These are phyloP conservation scores for Cyphomyrus plagiostoma DNA, from an alignment of 2,113 vertebrate genomes.

Conservation along the genomic window DNA sequence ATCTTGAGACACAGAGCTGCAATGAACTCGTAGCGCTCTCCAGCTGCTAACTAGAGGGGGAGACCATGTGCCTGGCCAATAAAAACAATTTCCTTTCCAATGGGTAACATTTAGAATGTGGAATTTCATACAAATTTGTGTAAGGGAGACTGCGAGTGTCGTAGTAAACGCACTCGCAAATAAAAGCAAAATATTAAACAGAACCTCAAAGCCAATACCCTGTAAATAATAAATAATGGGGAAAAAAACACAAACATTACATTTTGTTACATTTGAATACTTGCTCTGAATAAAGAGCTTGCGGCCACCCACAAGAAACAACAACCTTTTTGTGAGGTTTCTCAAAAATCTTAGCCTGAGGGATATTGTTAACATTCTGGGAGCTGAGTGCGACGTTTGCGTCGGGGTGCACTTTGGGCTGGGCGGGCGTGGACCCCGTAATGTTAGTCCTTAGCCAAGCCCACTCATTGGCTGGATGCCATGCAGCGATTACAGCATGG, in stretches of 20 bases:
- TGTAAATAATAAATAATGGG: not conserved
- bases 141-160: not conserved
- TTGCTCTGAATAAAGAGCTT: not conserved
- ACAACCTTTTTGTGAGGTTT: not conserved
- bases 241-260: not conserved
- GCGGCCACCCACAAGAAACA: not conserved
- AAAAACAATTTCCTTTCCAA: conserved; percentile 48
- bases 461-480: not conserved
- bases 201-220: not conserved
- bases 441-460: not conserved
- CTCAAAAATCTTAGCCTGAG: not conserved
- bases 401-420: not conserved
- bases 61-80: conserved; percentile 43
- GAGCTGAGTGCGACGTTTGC: not conserved
- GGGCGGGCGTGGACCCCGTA: not conserved
- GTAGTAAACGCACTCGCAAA: not conserved
- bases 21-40: conserved; percentile 55
- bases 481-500: not conserved
- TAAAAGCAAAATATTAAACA: not conserved
- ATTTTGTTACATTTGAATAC: not conserved
- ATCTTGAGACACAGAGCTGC: conserved; percentile 54
- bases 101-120: conserved; percentile 35
- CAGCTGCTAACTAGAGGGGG: conserved; percentile 43
- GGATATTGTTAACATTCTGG: not conserved
- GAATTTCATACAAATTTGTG: conserved; percentile 35